Evolutionary conservation across 2,888 invertebrate species (phyloP), one percentile per base, ranked within the genome.

Genomic region (Rhogogaster chlorosoma): DNA sequence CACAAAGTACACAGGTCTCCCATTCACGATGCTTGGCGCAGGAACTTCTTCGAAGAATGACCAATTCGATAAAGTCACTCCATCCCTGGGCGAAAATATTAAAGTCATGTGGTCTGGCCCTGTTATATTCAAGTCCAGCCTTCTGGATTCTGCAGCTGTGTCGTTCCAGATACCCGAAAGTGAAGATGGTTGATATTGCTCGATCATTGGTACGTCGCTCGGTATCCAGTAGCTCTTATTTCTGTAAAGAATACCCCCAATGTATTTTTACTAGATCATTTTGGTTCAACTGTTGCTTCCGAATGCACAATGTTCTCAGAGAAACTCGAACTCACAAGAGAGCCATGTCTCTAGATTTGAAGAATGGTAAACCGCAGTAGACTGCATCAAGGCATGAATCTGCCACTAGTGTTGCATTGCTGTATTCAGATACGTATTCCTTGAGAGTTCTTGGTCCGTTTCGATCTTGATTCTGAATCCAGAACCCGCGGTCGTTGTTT

Each of bases 381-480:
- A 82, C 12, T 38, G 67, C 36, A 36, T 85, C 78, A 6, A 78
- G 32, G 53, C 84, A 85, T 15, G 38, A 22, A 38, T 70, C 70
- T 57, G 15, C 82, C 26, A 85, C 80, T 12, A 70, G n/a, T 18
- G 64, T 29, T 10, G 82, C 84, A 57, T 70, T 80, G 64, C 57
- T 64, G 57, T 70, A 70, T 53, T 85, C 84, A n/a, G 84, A 70
- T 82, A 85, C 18, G 15, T 57, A 67, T 36, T 85, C 22, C n/a
- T 71, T 42, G 18, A 82, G 9, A 12, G 80, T 67, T 82, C 80
- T 80, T 12, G 84, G 84, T 2, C 84, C 80, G 67, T 85, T 85
- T 38, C 84, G 53, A 85, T 85, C 84, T 5, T 12, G 82, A 70
- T 85, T 80, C 57, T 36, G 71, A n/a, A 85, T 71, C 84, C 84